Evolutionary conservation across 2,888 invertebrate species (phyloP), one percentile per base, ranked within the genome.

Genomic region (Notodromas monacha): DNA sequence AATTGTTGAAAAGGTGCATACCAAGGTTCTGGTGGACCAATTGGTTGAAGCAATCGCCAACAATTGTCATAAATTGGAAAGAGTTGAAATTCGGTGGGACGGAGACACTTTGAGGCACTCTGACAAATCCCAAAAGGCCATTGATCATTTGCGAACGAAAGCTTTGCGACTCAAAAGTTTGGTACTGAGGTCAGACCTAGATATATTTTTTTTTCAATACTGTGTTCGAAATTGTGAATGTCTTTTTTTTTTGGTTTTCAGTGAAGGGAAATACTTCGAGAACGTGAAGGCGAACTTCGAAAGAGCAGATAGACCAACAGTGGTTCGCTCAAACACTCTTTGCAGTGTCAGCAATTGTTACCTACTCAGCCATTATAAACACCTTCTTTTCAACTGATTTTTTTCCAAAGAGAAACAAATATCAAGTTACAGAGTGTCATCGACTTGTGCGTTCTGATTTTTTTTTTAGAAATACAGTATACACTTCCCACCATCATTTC

Each of bases 201-300:
- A 14, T 11, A n/a, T 12, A 10, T 12, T 30, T 34, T 12, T 12
- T 8, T 12, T 8, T 31, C 8, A 16, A 31, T 34, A 16, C 27
- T 15, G 10, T 28, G 10, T n/a, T 30, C 8, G 8, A 3, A 26
- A 4, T 12, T 12, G 12, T 10, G 5, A 10, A 15, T 15, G 8
- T 10, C 29, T 4, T 6, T 12, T 1, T 29, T 4, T 14, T 33
- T 38, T 35, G 36, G 36, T 36, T 55, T 55, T 29, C 52, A 77
- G 86, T 45, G 96, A 99, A 49, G 96, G 96, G 2, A 72, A 92
- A 34, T 99, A 99, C 52, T 99, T 89, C 48, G 96, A 96, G 54
- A 72, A 92, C 39, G 89, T 89, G 16, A 86, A 92, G 50, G 92
- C 92, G 0, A 99, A 99, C 54, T 99, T 92, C 50, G 92, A 96